A percentile compares a stretch with the other conserved stretches of the same genome.
Evolutionary conservation across 2,113 vertebrate species (phyloP).

Genomic region (Climacteris rufus): DNA sequence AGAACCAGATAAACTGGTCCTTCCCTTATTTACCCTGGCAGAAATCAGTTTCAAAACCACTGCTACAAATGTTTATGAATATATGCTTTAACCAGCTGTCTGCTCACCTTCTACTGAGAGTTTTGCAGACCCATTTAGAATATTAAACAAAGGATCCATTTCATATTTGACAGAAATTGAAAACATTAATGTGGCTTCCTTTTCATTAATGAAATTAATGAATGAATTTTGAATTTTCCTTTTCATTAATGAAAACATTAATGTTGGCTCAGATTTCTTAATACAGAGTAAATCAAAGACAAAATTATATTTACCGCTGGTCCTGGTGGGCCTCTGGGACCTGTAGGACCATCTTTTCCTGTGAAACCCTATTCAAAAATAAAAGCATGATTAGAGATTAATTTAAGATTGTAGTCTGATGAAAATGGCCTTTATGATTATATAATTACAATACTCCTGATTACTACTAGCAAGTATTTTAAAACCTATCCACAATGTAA

Average conservation of each 20-base stretch:
- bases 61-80: not conserved
- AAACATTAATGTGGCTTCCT: not conserved
- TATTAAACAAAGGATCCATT: not conserved
- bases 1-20: not conserved
- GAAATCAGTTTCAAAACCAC: not conserved
- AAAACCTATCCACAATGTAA: not conserved
- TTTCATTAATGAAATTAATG: too few relatives aligned
- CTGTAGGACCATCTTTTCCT: constrained; percentile 88
- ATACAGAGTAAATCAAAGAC: not conserved
- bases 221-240: too few relatives aligned
- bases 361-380: constrained; percentile 82
- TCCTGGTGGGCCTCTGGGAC: constrained; percentile 89
- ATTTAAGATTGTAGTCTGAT: not conserved
- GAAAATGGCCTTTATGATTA: not conserved
- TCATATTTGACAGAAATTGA: not conserved
- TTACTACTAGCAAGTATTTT: not conserved
- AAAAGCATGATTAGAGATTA: not conserved
- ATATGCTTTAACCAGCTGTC: not conserved
- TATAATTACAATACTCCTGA: not conserved
- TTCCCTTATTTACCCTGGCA: not conserved
- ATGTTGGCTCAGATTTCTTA: not conserved
- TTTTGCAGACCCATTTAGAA: not conserved
- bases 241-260: not conserved
- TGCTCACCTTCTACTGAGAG: not conserved
- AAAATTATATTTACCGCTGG: constrained; percentile 81